A percentile compares a stretch with the other conserved stretches of the same genome.
These are phyloP conservation scores for Fopius arisanus DNA, from an alignment of 1,140 invertebrate genomes.

Conservation along the genomic window DNA sequence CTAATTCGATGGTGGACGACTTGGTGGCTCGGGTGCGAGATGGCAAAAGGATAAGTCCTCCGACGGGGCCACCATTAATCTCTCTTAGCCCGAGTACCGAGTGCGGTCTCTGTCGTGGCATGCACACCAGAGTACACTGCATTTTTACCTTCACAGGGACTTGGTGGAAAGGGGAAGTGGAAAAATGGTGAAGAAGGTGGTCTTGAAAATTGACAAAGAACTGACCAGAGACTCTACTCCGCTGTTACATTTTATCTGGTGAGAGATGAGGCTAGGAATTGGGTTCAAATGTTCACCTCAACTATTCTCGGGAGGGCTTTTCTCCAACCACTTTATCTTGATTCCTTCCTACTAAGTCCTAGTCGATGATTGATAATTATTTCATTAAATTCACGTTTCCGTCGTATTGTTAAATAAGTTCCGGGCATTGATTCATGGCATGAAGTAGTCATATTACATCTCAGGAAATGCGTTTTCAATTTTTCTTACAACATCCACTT, in stretches of 20 bases:
- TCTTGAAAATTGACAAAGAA: constrained; percentile 37
- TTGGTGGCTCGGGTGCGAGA: not conserved
- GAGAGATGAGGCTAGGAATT: constrained; percentile 46
- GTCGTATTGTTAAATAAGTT: too few species aligned
- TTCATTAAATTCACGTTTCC: too few species aligned
- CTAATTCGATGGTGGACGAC: constrained; percentile 30
- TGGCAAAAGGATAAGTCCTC: constrained; percentile 4
- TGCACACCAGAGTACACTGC: constrained; percentile 2
- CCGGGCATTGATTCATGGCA: too few species aligned
- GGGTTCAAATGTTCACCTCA: constrained; percentile 39
- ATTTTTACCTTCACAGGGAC: not conserved
- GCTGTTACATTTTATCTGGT: constrained; percentile 38
- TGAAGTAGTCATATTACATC: too few species aligned
- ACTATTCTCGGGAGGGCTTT: constrained; percentile 10
- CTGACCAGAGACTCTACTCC: not conserved
- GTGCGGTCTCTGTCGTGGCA: constrained; percentile 13
- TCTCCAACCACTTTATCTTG: not conserved
- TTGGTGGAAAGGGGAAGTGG: not conserved
- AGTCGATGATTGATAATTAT: not conserved
- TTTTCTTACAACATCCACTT: too few species aligned
- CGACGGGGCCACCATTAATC: constrained; percentile 26
- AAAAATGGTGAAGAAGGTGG: not conserved
- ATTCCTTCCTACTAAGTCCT: not conserved
- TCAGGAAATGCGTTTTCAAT: too few species aligned
- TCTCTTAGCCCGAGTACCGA: constrained; percentile 26